phyloP scores from a whole-genome alignment of 2,888 invertebrate species.

The Mycalesis mineus region DNA sequence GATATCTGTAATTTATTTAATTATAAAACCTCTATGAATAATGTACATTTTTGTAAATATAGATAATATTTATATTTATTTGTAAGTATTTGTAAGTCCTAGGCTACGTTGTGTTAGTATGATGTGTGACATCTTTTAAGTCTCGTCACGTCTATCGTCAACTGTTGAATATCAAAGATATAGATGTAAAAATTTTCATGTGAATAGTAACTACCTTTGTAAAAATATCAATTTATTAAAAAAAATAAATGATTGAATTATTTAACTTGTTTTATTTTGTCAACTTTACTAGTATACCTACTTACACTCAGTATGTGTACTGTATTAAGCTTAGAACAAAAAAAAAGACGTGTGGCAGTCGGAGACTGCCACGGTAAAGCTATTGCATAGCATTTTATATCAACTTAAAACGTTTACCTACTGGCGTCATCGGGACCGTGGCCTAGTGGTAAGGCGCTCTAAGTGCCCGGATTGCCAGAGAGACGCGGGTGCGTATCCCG shows the following conservation, averaged over 20 bases:
- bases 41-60: constrained; percentile 50
- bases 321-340: too few species aligned
- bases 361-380: too few species aligned
- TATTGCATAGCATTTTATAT: too few species aligned
- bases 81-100: constrained; percentile 48
- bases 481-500: too few species aligned
- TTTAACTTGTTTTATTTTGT: not conserved
- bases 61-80: constrained; percentile 13
- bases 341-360: too few species aligned
- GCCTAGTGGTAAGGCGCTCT: too few species aligned
- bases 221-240: constrained; percentile 69
- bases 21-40: not conserved
- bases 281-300: too few species aligned
- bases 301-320: too few species aligned
- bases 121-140: constrained; percentile 69
- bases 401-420: too few species aligned
- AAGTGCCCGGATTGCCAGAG: too few species aligned
- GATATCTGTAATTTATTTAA: constrained; percentile 44
- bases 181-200: constrained; percentile 68
- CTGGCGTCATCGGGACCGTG: too few species aligned
- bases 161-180: constrained; percentile 63
- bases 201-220: constrained; percentile 71
- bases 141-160: constrained; percentile 64
- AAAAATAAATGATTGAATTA: constrained; percentile 37
- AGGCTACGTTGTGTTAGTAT: constrained; percentile 42